These are phyloP conservation scores for Lindbergichthys nudifrons DNA, from an alignment of 2,797 vertebrate species.

Conservation along the genomic window DNA sequence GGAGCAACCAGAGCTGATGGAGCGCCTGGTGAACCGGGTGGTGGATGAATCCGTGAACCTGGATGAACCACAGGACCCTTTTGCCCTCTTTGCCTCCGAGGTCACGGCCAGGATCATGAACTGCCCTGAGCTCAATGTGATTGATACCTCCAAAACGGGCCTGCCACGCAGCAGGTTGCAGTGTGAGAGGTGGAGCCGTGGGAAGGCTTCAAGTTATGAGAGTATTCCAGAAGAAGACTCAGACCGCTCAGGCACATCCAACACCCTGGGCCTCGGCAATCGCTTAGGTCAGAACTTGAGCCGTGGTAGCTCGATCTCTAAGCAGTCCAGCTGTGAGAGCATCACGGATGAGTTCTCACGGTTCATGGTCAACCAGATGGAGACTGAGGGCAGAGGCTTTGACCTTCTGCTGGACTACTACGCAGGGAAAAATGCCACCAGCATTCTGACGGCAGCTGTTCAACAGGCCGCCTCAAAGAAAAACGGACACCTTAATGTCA, in stretches of 20 bases:
- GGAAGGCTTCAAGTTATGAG: conserved; percentile 95
- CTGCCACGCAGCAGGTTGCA: conserved; percentile 90
- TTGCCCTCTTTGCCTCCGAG: conserved; percentile 92
- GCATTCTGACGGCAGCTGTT: conserved; percentile 91
- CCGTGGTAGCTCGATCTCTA: conserved; percentile 96
- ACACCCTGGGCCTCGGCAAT: conserved; percentile 86
- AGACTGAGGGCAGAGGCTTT: conserved; percentile 95
- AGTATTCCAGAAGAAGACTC: conserved; percentile 96
- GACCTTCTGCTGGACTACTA: conserved; percentile 97
- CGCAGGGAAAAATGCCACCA: conserved; percentile 95
- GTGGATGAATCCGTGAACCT: conserved; percentile 94
- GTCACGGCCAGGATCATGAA: conserved; percentile 96
- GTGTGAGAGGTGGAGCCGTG: conserved; percentile 93
- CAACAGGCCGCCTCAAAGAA: conserved; percentile 92
- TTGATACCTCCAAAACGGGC: conserved; percentile 91
- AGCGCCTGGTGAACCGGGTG: conserved; percentile 95
- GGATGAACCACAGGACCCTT: conserved; percentile 91
- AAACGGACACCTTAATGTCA: conserved; percentile 91
- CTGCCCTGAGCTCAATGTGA: conserved; percentile 91
- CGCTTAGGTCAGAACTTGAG: conserved; percentile 91
- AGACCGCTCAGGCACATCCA: conserved; percentile 82
- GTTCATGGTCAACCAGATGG: conserved; percentile 99
- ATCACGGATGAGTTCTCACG: conserved; percentile 98
- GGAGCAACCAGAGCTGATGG: conserved; percentile 98
- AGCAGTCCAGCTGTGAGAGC: conserved; percentile 99